phyloP scores from a whole-genome alignment of 2,797 vertebrate species.

The Sebastes baramenuke region DNA sequence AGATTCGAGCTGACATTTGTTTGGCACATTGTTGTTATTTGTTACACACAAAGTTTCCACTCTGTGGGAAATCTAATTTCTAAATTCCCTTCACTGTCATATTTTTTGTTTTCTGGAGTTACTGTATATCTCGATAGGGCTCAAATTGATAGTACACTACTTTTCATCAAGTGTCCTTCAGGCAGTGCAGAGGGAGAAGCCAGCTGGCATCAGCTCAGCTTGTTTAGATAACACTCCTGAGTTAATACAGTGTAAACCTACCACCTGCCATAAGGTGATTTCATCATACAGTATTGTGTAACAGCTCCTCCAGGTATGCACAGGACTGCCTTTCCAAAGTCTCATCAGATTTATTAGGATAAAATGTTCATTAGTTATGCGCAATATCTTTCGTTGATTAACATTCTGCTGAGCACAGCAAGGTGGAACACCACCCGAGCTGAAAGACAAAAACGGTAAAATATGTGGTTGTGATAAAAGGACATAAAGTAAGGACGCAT shows the following conservation, averaged over 20 bases:
- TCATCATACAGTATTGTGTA: slow-evolving; percentile 51
- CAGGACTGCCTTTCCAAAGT: neutral
- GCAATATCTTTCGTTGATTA: slow-evolving; percentile 12
- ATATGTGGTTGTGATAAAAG: neutral
- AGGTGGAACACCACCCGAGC: slow-evolving; percentile 1
- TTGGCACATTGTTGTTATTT: slow-evolving; percentile 31
- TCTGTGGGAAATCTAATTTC: slow-evolving; percentile 47
- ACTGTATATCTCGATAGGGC: slow-evolving; percentile 38
- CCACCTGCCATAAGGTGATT: slow-evolving; percentile 54
- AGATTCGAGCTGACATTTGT: slow-evolving; percentile 36
- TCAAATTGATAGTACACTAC: slow-evolving; percentile 38
- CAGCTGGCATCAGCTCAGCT: slow-evolving; percentile 69
- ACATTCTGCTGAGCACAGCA: slow-evolving; percentile 38
- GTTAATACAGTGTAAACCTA: slow-evolving; percentile 52
- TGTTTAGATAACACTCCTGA: slow-evolving; percentile 66
- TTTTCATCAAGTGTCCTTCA: slow-evolving; percentile 62
- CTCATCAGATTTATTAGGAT: slow-evolving; percentile 32
- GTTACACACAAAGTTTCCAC: slow-evolving; percentile 21
- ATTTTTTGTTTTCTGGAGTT: slow-evolving; percentile 28
- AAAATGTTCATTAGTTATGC: slow-evolving; percentile 38
- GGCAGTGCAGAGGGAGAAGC: slow-evolving; percentile 55
- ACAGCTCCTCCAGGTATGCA: slow-evolving; percentile 14
- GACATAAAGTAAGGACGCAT: neutral
- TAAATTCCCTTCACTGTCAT: slow-evolving; percentile 38
- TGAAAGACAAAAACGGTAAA: neutral